Conservation (phyloP, 2,888 invertebrate genomes). For the Plebejus anna region DNA sequence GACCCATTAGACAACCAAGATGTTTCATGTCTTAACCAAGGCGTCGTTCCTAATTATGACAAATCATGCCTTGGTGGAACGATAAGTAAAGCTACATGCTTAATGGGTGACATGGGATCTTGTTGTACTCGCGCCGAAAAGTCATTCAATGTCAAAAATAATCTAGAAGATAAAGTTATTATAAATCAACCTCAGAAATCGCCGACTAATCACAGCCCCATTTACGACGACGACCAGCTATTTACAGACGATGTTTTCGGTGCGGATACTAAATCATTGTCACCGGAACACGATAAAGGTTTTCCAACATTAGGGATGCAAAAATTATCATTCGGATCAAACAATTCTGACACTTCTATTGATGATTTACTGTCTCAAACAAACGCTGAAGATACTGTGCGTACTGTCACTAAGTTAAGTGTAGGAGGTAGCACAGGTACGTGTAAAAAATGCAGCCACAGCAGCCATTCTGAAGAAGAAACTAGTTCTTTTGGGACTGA, state of each 20-base stretch:
- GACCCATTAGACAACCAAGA: slow-evolving; percentile 70
- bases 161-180: slow-evolving; percentile 77
- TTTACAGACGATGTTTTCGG: slow-evolving; percentile 82
- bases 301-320: slow-evolving; percentile 63
- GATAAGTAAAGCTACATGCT: slow-evolving; percentile 68
- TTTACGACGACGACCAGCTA: slow-evolving; percentile 80
- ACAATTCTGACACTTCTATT: slow-evolving; percentile 83
- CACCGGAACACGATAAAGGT: slow-evolving; percentile 78
- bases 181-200: slow-evolving; percentile 81
- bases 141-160: slow-evolving; percentile 59
- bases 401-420: slow-evolving; percentile 71
- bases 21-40: slow-evolving; percentile 59
- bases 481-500: slow-evolving; percentile 89
- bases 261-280: slow-evolving; percentile 79
- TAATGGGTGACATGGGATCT: slow-evolving; percentile 68
- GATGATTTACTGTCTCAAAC: slow-evolving; percentile 81
- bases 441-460: slow-evolving; percentile 83
- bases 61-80: slow-evolving; percentile 72
- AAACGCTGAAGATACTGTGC: slow-evolving; percentile 79
- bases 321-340: slow-evolving; percentile 78
- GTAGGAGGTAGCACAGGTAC: slow-evolving; percentile 74
- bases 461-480: slow-evolving; percentile 87
- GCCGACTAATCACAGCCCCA: slow-evolving; percentile 80
- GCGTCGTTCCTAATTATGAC: slow-evolving; percentile 69
- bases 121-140: slow-evolving; percentile 70